phyloP scores from a whole-genome alignment of 2,888 invertebrate genomes.

The Yponomeuta evonymella region DNA sequence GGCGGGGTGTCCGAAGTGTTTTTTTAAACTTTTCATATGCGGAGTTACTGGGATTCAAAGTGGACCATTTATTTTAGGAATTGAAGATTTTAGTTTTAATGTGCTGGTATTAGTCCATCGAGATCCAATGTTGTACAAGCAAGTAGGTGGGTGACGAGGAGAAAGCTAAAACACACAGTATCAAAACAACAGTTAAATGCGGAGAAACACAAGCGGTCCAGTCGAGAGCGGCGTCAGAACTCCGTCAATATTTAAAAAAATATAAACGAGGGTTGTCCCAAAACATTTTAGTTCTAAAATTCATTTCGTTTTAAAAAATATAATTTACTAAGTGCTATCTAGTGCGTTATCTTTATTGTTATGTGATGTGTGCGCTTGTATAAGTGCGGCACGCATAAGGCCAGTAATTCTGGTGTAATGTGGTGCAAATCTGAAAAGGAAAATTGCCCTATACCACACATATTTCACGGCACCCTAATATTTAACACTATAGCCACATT shows the following conservation, averaged over 20 bases:
- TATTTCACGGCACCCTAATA: conserved; percentile 67
- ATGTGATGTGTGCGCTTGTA: conserved; percentile 76
- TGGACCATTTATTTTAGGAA: not conserved
- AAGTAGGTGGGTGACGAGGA: not conserved
- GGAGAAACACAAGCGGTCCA: conserved; percentile 50
- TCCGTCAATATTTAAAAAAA: conserved; percentile 40
- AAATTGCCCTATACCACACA: conserved; percentile 77
- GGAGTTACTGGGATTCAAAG: not conserved
- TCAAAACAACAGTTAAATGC: conserved; percentile 25
- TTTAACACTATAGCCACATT: conserved; percentile 44
- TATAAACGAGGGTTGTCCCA: conserved; percentile 77
- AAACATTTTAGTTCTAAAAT: conserved; percentile 67
- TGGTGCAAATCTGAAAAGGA: conserved; percentile 77
- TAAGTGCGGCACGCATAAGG: conserved; percentile 76
- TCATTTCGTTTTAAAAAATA: conserved; percentile 45
- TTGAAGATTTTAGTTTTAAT: not conserved
- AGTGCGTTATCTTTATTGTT: conserved; percentile 70
- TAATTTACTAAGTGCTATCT: conserved; percentile 70
- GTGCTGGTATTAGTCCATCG: not conserved
- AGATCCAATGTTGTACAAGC: not conserved
- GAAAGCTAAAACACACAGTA: conserved; percentile 33
- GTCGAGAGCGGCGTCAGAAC: conserved; percentile 70
- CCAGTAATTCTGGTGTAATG: conserved; percentile 77
- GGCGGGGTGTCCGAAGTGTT: not conserved
- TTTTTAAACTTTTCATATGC: not conserved